Conservation (phyloP, 2,113 vertebrate genomes). For the Anas platyrhynchos region DNA sequence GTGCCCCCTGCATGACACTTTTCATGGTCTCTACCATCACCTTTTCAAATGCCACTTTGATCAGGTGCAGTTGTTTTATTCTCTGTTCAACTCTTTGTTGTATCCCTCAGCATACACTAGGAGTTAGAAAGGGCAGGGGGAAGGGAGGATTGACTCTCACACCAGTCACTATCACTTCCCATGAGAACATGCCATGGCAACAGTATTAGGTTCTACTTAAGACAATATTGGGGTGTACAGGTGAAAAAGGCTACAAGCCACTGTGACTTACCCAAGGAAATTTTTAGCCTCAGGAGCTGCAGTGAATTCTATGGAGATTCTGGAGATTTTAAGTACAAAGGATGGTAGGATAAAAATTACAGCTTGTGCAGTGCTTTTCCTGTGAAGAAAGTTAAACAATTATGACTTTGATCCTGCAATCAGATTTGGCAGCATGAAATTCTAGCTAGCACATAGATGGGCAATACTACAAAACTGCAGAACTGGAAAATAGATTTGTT, state of each 20-base stretch:
- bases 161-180: fast-evolving
- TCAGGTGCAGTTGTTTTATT: neutral
- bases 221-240: neutral
- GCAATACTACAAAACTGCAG: neutral
- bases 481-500: neutral
- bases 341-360: neutral
- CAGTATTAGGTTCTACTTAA: neutral
- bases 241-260: neutral
- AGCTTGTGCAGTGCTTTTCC: neutral
- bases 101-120: neutral
- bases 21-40: neutral
- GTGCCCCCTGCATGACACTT: fast-evolving
- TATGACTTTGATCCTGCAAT: constrained; percentile 7
- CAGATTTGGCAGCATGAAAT: constrained; percentile 14
- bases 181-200: fast-evolving
- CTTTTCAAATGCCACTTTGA: fast-evolving
- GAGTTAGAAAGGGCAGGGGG: neutral
- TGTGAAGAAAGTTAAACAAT: neutral
- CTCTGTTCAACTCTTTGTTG: neutral
- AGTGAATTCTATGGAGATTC: neutral
- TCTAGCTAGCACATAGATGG: neutral
- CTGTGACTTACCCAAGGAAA: neutral
- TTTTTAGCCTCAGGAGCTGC: neutral
- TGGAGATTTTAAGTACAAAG: neutral
- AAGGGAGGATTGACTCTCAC: neutral